Evolutionary conservation across 2,888 invertebrate species (phyloP), one percentile per base, ranked within the genome.

Genomic region (Cistogaster globosa): DNA sequence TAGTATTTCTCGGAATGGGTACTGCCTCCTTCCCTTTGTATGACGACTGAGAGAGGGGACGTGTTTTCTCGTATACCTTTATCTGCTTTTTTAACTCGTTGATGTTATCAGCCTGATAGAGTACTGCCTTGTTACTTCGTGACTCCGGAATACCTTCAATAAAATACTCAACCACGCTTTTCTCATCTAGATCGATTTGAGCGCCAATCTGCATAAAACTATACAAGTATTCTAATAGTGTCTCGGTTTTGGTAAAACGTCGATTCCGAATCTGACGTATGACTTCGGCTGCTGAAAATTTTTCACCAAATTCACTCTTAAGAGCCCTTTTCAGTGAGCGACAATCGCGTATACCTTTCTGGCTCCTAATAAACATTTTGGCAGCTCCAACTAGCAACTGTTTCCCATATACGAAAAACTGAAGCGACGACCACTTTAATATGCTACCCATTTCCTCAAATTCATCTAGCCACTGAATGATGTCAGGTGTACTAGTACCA

Each of bases 201-300:
- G 68, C 83, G 0, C 63, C 83, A 3, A 86, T 51, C 55, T 84
- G 83, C 42, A 81, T 78, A 0, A 86, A 32, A 16, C 36, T n/a
- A 67, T 86, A 87, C 1, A 85, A 18, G 22, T 86, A 86, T 45
- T 86, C 83, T 8, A 57, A 20, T 3, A 84, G 36, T 0, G 68
- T 60, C 65, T 83, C 83, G 1, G 18, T 60, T 32, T 51, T 53
- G 11, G 76, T 76, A 22, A 83, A 68, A 1, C 67, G 72, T 12
- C 84, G 65, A 16, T 38, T 81, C 2, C 83, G 69, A 12, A 83
- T 51, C 42, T 62, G 51, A 14, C 55, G 58, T 32, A 82, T 78
- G 2, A 86, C 62, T 42, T 85, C 72, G 1, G 72, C 78, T 11
- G 71, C 81, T 1, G 78, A 83, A 5, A 80, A 11, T 6, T 26